Base-by-base conservation (phyloP, 2,888 invertebrate species). In the Leptothorax acervorum region DNA sequence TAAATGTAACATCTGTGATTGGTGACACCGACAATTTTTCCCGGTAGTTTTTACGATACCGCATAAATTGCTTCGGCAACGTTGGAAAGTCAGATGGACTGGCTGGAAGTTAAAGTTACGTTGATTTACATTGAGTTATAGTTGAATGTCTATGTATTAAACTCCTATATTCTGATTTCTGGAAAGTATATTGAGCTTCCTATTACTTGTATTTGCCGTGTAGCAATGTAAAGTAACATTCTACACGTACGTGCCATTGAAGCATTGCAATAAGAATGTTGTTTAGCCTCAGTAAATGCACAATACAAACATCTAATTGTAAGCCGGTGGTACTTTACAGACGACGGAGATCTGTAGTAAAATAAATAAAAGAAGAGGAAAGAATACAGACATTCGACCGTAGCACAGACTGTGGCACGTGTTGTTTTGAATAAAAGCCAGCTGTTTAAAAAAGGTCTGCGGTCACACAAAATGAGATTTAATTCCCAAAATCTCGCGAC, bases 401-500 rank as follows among this genome's bases (percentile, higher is more conserved):
- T 53, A n/a, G 9, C 55, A 35, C 11, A 42, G 11, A 73, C 11
- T 11, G 35, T 5, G n/a, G 15, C 5, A 66, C 1, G 0, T 28
- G 18, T 60, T 57, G n/a, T 45, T 18, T 45, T 8, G n/a, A 75
- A 75, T 75, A 75, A 71, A 71, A 15, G 15, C 3, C 4, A n/a
- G n/a, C n/a, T 71, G 23, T 35, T 68, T 68, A 4, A 45, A 55
- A 35, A 15, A 48, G 18, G 15, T 23, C 6, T 42, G 2, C 35
- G 28, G 6, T 53, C 15, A n/a, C 31, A 11, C 31, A 3, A 15
- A 4, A 4, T 45, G 23, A 28, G 5, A n/a, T 62, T 31, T n/a
- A 45, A 57, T 42, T 23, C 9, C 31, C 4, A 62, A 15, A 45
- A 12, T 75, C 15, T 75, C 15, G 12, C 6, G 3, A 9, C 12